Evolutionary conservation across 2,888 invertebrate species (phyloP), one percentile per base, ranked within the genome.

Genomic region (Pycnomerus fuliginosus): DNA sequence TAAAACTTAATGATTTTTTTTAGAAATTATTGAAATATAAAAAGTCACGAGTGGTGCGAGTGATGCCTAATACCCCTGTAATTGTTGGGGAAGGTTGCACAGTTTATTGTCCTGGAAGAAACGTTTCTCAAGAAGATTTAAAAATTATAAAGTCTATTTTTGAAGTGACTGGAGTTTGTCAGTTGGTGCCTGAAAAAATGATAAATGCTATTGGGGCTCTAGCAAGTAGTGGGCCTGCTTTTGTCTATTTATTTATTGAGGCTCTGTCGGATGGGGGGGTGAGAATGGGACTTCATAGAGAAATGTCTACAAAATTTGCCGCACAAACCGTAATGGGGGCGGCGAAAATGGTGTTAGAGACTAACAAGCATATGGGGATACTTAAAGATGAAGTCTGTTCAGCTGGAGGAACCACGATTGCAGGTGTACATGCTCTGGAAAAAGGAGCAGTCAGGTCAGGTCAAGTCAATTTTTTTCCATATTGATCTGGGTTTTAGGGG

Each of bases 211-310:
- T 89, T 27, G 84, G 88, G 5, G 87, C 85, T 1, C 70, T 97
- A 1, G 80, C 88, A 33, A 93, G 89, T 4, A 89, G 90, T 73
- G 95, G 94, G 2, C 94, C 94, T 16, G 96, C 96, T 22, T 97
- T 86, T 80, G 92, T 87, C 35, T 95, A 88, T 67, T 77, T 89
- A 40, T 83, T 93, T 39, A 89, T 94, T 52, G 96, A 97, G 74
- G 92, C 93, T 0, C 68, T 97, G 54, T 85, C 95, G 0, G 96
- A 96, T 73, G 96, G 93, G 14, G 96, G 87, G 0, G 95, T 97
- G 0, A 87, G 87, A 66, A 86, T 90, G 76, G 96, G 96, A 2
- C 79, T 94, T 1, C 90, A 93, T 0, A 76, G 95, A 49, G 82
- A 80, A 28, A 76, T 85, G 69, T 89, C 96, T 0, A 75, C 82